Evolutionary conservation across 1,140 invertebrate genomes (phyloP).

Genomic region (Drosophila punjabiensis): DNA sequence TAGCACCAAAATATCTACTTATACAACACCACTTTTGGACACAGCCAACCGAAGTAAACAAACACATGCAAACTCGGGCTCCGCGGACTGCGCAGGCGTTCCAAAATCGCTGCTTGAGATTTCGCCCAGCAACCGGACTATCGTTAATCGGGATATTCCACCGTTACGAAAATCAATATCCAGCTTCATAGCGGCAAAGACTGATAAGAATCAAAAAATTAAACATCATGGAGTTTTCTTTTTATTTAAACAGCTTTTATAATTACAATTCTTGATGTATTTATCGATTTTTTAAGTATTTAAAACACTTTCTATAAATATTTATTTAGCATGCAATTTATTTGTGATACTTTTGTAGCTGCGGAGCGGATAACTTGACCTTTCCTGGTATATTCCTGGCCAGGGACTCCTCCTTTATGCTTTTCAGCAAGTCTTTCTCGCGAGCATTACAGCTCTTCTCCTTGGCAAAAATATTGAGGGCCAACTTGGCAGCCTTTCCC

Average conservation of each 20-base stretch:
- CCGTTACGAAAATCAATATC: constrained; percentile 43
- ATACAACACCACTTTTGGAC: constrained; percentile 63
- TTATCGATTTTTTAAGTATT: constrained; percentile 30
- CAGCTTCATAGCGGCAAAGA: constrained; percentile 1
- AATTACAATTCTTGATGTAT: neutral
- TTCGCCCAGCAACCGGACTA: constrained; percentile 24
- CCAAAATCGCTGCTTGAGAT: constrained; percentile 13
- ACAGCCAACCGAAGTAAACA: constrained; percentile 69
- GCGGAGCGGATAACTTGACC: constrained; percentile 96
- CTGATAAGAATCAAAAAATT: constrained; percentile 7
- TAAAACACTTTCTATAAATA: constrained; percentile 22
- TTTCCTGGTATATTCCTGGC: constrained; percentile 99
- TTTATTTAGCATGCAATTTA: constrained; percentile 17
- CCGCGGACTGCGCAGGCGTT: constrained; percentile 58
- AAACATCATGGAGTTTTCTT: neutral
- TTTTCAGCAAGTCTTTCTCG: constrained; percentile 97
- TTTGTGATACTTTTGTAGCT: constrained; percentile 88
- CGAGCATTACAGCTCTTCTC: constrained; percentile 92
- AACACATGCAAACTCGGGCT: constrained; percentile 73
- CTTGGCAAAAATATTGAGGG: constrained; percentile 94
- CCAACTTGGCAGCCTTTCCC: constrained; percentile 97
- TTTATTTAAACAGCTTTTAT: constrained; percentile 28
- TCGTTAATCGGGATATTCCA: constrained; percentile 45
- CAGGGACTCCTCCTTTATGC: constrained; percentile 96
- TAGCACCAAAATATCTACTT: constrained; percentile 64